Evolutionary conservation across 2,113 vertebrate genomes (phyloP), one percentile per base, ranked within the genome.

Genomic region (Calyptomena viridis): DNA sequence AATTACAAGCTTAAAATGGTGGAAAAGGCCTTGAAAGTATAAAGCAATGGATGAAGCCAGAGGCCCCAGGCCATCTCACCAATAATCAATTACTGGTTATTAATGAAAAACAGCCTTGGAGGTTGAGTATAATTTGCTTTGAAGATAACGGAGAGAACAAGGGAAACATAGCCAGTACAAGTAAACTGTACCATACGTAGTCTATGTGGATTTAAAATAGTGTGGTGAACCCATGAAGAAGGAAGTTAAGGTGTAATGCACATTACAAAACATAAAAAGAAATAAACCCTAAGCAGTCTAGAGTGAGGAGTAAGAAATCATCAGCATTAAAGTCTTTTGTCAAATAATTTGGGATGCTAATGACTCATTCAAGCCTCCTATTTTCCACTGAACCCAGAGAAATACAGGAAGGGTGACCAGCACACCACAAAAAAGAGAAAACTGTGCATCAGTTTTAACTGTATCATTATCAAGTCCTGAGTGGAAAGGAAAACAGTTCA

Each of bases 291-390:
- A 84, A 64, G 12, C 11, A 50, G 28, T 44, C 9, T 69, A 69
- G 19, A 63, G 16, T 2, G 3, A 76, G 13, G 30, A 71, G 4
- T 30, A 47, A 85, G 24, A 49, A 89, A 39, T 27, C 19, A 30
- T 39, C 22, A 68, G 12, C 8, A 60, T 74, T 78, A 83, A 60
- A 58, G 4, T 62, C 35, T 40, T 68, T 55, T 64, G 12, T 19
- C 12, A 90, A 93, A 42, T 39, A 69, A 17, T 9, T 62, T 75
- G 14, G 30, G 5, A 37, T 75, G 17, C 1, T 60, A 47, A 47
- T 47, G 12, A 31, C 14, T 68, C 0, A 0, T 3, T 75, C 39
- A 40, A 89, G 8, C 1, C 3, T 5, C 23, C 23, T 31, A 2
- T 40, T 12, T 84, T 59, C 37, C 14, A 80, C 64, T 60, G 53